Conservation (phyloP, 1,140 invertebrate species). For the Drosophila sechellia region DNA sequence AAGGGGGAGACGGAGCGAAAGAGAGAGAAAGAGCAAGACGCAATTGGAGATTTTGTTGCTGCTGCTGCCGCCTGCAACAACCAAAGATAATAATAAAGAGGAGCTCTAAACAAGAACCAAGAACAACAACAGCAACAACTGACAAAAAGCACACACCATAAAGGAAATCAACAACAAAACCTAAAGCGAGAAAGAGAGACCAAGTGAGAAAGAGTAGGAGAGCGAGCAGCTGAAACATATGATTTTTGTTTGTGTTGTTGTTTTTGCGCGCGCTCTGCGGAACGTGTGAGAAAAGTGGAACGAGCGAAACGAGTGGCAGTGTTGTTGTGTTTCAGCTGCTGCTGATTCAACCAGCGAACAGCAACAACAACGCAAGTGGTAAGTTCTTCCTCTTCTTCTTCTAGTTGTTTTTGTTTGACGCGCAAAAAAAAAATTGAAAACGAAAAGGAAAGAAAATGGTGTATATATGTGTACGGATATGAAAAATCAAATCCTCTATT, state of each 20-base stretch:
- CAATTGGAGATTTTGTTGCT: conserved; percentile 70
- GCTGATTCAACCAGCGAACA: conserved; percentile 47
- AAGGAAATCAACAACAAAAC: conserved; percentile 36
- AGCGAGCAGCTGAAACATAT: conserved; percentile 78
- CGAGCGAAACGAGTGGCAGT: conserved; percentile 35
- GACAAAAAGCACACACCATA: conserved; percentile 15
- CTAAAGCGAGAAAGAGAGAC: conserved; percentile 1
- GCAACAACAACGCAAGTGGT: conserved; percentile 49
- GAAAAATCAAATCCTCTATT: conserved; percentile 13
- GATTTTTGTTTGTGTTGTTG: conserved; percentile 82
- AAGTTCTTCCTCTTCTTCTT: conserved; percentile 41
- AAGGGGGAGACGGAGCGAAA: conserved; percentile 3
- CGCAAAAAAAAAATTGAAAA: conserved; percentile 33
- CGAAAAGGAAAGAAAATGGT: conserved; percentile 13
- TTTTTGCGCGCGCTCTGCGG: conserved; percentile 54
- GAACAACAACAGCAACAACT: conserved; percentile 16
- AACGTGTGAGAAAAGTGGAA: conserved; percentile 43
- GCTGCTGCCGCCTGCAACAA: conserved; percentile 59
- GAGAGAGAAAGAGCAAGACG: conserved; percentile 43
- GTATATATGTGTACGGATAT: conserved; percentile 19
- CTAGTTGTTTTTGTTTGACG: conserved; percentile 44
- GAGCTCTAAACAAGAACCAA: conserved; percentile 19
- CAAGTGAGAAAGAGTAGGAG: neutral
- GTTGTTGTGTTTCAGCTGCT: conserved; percentile 44
- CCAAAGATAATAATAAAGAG: conserved; percentile 57